Evolutionary conservation across 2,888 invertebrate species (phyloP).

Genomic region (Hirtodrosophila trivittata): DNA sequence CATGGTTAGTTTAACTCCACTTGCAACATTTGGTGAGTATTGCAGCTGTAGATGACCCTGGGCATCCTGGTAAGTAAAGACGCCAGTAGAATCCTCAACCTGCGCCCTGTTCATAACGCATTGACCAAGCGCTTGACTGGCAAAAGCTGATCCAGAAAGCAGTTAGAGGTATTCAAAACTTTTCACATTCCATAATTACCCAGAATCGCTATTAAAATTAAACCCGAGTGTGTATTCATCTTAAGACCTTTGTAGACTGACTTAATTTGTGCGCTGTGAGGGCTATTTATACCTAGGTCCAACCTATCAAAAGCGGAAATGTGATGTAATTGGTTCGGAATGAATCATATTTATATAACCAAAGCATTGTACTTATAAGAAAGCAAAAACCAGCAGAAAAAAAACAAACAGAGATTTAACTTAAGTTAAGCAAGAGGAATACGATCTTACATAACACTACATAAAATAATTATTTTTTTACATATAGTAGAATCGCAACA

Average conservation of each 20-base stretch:
- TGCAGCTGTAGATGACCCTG: conserved; percentile 12
- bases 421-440: too few species aligned
- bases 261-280: neutral
- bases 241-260: neutral
- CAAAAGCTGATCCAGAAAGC: neutral
- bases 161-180: neutral
- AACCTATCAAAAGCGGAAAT: too few species aligned
- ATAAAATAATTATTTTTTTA: too few species aligned
- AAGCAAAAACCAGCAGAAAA: too few species aligned
- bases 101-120: neutral
- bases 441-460: too few species aligned
- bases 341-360: too few species aligned
- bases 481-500: too few species aligned
- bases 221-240: conserved; percentile 1
- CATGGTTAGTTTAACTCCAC: conserved; percentile 6
- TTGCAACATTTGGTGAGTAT: neutral
- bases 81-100: conserved; percentile 37
- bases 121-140: neutral
- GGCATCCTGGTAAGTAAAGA: conserved; percentile 29
- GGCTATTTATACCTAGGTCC: conserved; percentile 1
- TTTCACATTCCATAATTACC: conserved; percentile 1
- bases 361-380: too few species aligned
- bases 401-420: too few species aligned
- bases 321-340: too few species aligned
- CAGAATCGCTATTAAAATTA: conserved; percentile 6